Evolutionary conservation across 2,888 invertebrate genomes (phyloP).

Genomic region (Diarsia rubi): DNA sequence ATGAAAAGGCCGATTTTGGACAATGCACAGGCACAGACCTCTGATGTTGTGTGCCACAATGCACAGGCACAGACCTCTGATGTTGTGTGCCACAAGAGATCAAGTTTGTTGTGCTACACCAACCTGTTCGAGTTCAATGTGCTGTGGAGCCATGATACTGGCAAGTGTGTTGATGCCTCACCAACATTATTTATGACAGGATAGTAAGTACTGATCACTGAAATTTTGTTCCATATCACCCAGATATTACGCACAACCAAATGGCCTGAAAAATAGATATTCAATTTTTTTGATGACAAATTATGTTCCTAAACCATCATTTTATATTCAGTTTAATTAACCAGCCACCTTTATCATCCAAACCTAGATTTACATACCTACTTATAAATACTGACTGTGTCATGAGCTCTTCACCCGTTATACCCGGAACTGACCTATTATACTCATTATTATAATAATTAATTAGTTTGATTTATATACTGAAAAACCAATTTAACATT

Average conservation of each 20-base stretch:
- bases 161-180: constrained; percentile 96
- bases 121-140: constrained; percentile 80
- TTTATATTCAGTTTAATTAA: no score
- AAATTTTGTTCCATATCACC: not conserved
- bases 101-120: constrained; percentile 31
- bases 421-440: not conserved
- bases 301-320: no score
- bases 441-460: not conserved
- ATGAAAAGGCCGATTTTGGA: constrained; percentile 71
- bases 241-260: not conserved
- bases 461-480: not conserved
- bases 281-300: no score
- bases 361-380: not conserved
- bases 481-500: constrained; percentile 13
- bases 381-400: no score
- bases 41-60: constrained; percentile 58
- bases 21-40: constrained; percentile 32
- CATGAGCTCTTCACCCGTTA: not conserved
- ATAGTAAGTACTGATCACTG: constrained; percentile 80
- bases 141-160: constrained; percentile 92
- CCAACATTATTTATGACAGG: constrained; percentile 90
- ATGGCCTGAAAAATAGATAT: not conserved
- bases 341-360: not conserved
- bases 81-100: constrained; percentile 60
- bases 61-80: constrained; percentile 25